Evolutionary conservation across 1,140 invertebrate genomes (phyloP).

Genomic region (Drosophila micromelanica): DNA sequence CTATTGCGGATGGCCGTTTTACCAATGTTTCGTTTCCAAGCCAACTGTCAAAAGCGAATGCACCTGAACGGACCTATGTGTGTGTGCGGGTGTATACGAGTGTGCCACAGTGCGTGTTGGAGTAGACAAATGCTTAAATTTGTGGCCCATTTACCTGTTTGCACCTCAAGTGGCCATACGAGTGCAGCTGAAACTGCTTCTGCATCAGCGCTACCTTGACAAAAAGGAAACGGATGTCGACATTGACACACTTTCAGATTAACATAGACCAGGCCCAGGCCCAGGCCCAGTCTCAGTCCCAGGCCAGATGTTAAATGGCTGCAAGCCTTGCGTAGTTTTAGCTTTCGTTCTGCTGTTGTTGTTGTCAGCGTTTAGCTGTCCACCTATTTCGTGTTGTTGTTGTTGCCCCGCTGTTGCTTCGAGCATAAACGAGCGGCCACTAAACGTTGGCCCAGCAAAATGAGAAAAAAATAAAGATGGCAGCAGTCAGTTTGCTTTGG

Average conservation of each 20-base stretch:
- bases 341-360: constrained; percentile 36
- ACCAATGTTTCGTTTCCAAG: constrained; percentile 63
- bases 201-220: constrained; percentile 15
- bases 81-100: constrained; percentile 16
- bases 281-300: constrained; percentile 35
- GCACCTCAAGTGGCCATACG: constrained; percentile 74
- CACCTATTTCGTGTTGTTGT: constrained; percentile 75
- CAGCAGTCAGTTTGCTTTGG: constrained; percentile 1
- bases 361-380: constrained; percentile 72
- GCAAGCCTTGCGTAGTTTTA: constrained; percentile 52
- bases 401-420: constrained; percentile 46
- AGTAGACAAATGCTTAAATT: constrained; percentile 81
- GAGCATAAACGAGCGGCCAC: constrained; percentile 69
- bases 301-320: constrained; percentile 64
- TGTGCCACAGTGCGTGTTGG: constrained; percentile 71
- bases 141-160: constrained; percentile 79
- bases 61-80: constrained; percentile 9
- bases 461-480: constrained; percentile 3
- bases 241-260: constrained; percentile 80
- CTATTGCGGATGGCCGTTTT: constrained; percentile 81
- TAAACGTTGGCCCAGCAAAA: constrained; percentile 58
- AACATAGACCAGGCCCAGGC: constrained; percentile 52
- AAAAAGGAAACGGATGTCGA: constrained; percentile 74
- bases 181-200: constrained; percentile 10
- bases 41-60: constrained; percentile 11